Percentiles rank a stretch among this genome's conserved stretches.
Evolutionary conservation across 2,797 vertebrate genomes (phyloP).

Genomic region (Eleutherodactylus coqui): DNA sequence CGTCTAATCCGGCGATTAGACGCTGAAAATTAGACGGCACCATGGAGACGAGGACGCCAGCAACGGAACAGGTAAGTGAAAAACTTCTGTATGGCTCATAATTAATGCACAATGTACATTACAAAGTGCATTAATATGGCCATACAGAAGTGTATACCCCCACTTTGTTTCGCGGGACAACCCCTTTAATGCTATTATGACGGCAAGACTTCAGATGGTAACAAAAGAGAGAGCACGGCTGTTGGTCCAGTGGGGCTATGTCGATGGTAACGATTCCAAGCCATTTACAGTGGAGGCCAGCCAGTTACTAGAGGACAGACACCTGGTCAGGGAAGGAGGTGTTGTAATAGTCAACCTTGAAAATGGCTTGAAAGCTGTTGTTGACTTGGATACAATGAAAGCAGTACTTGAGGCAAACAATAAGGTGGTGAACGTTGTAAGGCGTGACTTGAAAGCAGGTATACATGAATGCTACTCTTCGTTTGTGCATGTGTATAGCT

Average conservation of each 20-base stretch:
- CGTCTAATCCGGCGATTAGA: too few species aligned
- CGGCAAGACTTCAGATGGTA: not conserved
- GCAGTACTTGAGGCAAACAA: not conserved
- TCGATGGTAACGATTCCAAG: not conserved
- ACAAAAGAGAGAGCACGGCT: not conserved
- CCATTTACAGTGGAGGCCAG: constrained; percentile 18
- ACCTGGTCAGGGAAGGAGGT: not conserved
- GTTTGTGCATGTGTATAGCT: too few species aligned
- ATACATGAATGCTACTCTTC: too few species aligned
- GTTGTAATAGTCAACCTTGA: constrained; percentile 18
- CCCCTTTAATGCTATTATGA: not conserved
- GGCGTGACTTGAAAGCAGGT: constrained; percentile 24
- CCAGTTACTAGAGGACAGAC: constrained; percentile 10
- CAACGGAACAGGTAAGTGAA: too few species aligned
- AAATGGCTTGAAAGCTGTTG: not conserved
- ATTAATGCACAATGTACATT: too few species aligned
- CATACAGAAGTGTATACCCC: too few species aligned
- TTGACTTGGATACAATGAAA: constrained; percentile 23
- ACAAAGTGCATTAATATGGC: too few species aligned
- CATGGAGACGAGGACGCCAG: too few species aligned
- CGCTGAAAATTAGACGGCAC: too few species aligned
- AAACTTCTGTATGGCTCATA: too few species aligned
- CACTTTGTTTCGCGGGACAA: too few species aligned
- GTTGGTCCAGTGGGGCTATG: constrained; percentile 30
- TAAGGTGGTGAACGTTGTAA: not conserved